Conservation (phyloP, 2,797 vertebrate species). For the Perodicticus potto region DNA sequence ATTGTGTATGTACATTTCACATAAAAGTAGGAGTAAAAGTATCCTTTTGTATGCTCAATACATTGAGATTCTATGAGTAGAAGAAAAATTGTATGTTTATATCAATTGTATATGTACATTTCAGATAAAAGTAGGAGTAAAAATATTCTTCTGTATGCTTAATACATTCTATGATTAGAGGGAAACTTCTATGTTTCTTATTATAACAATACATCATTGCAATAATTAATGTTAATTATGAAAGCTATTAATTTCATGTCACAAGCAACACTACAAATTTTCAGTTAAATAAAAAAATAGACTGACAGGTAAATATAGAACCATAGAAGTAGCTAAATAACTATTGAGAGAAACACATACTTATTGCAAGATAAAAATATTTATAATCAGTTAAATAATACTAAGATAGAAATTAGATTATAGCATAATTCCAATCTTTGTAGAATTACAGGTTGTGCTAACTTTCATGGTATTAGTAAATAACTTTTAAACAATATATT, state of each 20-base stretch:
- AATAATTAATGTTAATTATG: constrained; percentile 1
- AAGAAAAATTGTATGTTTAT: not conserved
- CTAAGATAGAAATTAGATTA: constrained; percentile 24
- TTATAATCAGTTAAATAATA: constrained; percentile 29
- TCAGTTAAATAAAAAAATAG: constrained; percentile 9
- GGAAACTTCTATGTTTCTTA: not conserved
- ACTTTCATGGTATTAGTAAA: constrained; percentile 33
- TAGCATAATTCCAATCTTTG: constrained; percentile 17
- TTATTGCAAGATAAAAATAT: constrained; percentile 55
- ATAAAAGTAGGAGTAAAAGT: constrained; percentile 7
- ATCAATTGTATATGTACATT: not conserved
- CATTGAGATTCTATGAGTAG: not conserved
- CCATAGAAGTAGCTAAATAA: not conserved
- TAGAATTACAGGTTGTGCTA: not conserved
- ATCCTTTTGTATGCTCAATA: not conserved
- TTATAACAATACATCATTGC: not conserved
- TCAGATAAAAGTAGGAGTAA: not conserved
- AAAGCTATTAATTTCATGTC: not conserved
- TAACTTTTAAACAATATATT: not conserved
- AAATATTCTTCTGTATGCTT: not conserved
- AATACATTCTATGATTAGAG: not conserved
- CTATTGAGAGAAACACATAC: not conserved
- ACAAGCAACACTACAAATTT: constrained; percentile 5
- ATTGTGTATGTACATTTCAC: not conserved
- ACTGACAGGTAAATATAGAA: not conserved